Evolutionary conservation across 2,888 invertebrate genomes (phyloP).

Genomic region (Xanthia icteritia): DNA sequence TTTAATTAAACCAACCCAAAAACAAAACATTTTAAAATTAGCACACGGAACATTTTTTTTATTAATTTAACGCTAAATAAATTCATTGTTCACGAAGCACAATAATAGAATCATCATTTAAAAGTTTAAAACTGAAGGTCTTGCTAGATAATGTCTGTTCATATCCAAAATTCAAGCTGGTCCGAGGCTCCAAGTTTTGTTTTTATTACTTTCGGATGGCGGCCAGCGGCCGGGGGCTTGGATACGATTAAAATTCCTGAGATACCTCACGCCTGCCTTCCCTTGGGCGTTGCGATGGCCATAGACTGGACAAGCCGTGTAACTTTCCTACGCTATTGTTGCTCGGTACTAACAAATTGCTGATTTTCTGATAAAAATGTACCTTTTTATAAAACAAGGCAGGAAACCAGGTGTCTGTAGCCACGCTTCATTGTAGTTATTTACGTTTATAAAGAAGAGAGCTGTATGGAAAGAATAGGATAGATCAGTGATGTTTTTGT

Average conservation of each 20-base stretch:
- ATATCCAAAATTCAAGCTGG: conserved; percentile 83
- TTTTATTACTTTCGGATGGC: conserved; percentile 81
- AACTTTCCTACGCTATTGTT: conserved; percentile 70
- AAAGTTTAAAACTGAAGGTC: conserved; percentile 69
- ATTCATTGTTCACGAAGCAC: conserved; percentile 55
- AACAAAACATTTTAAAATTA: conserved; percentile 27
- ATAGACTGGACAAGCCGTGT: conserved; percentile 75
- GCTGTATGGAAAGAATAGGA: conserved; percentile 1
- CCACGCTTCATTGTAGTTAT: conserved; percentile 46
- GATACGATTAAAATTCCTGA: conserved; percentile 90
- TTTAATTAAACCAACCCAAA: conserved; percentile 9
- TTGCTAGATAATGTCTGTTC: conserved; percentile 78
- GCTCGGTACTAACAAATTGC: conserved; percentile 70
- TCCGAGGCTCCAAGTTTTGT: conserved; percentile 77
- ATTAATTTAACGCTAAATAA: conserved; percentile 26
- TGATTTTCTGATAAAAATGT: conserved; percentile 71
- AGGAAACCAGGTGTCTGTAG: conserved; percentile 61
- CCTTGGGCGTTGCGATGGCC: conserved; percentile 75
- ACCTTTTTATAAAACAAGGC: conserved; percentile 64
- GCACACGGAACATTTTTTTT: conserved; percentile 37
- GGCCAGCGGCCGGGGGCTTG: conserved; percentile 80
- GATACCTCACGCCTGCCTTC: conserved; percentile 87
- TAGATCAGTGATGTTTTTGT: background rate
- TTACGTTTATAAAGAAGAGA: conserved; percentile 29
- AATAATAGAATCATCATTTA: conserved; percentile 56